Conservation (phyloP, 2,888 invertebrate genomes). For the Latrodectus hesperus region DNA sequence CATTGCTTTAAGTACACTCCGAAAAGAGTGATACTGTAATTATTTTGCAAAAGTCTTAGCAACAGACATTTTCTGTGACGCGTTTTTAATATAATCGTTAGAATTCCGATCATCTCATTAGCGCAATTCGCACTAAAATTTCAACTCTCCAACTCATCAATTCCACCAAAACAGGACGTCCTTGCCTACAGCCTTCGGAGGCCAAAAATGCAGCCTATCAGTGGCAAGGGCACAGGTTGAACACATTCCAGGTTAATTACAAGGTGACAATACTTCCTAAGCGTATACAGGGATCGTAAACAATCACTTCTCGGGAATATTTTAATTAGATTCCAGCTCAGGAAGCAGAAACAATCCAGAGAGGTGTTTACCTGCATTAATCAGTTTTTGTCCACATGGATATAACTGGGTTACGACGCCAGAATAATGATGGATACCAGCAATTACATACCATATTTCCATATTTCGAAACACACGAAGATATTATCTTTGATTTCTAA, state of each 20-base stretch:
- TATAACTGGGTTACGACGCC: slow-evolving; percentile 19
- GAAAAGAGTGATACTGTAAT: too few species aligned
- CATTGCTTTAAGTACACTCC: too few species aligned
- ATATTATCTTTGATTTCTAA: slow-evolving; percentile 5
- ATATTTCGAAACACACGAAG: not conserved
- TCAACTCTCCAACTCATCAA: too few species aligned
- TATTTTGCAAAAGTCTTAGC: too few species aligned
- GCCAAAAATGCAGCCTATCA: not conserved
- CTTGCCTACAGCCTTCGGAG: slow-evolving; percentile 4
- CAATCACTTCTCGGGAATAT: slow-evolving; percentile 6
- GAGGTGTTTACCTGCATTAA: slow-evolving; percentile 15
- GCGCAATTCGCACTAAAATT: too few species aligned
- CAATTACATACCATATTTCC: not conserved
- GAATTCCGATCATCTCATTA: too few species aligned
- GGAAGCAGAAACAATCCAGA: slow-evolving; percentile 9
- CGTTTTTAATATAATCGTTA: too few species aligned
- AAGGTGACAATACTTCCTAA: not conserved
- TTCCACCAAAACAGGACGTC: not conserved
- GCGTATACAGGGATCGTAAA: not conserved
- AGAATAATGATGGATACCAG: slow-evolving; percentile 15
- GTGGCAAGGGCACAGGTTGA: slow-evolving; percentile 14
- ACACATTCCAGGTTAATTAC: slow-evolving; percentile 22
- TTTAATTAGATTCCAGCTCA: slow-evolving; percentile 21
- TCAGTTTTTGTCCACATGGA: not conserved
- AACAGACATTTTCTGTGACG: too few species aligned